A percentile compares a stretch with the other conserved stretches of the same genome.
These are phyloP conservation scores for Torymus texanus DNA, from an alignment of 2,888 invertebrate species.

Conservation along the genomic window DNA sequence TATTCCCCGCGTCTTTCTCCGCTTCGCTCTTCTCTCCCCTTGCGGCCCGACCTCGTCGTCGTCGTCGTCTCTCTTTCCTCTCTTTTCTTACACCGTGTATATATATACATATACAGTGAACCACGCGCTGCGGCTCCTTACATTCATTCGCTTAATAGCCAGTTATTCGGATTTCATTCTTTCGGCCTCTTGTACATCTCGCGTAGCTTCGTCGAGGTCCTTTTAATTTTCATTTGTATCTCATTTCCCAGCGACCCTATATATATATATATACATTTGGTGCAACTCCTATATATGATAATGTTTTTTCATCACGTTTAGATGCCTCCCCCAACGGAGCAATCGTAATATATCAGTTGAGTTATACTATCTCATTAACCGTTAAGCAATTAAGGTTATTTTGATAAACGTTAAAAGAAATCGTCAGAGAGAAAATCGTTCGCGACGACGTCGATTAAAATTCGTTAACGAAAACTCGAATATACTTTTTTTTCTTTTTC, in stretches of 20 bases:
- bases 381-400: slow-evolving; percentile 8
- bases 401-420: no score
- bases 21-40: neutral
- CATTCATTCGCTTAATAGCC: slow-evolving; percentile 44
- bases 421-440: no score
- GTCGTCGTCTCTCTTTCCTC: slow-evolving; percentile 16
- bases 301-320: slow-evolving; percentile 1
- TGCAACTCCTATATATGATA: neutral
- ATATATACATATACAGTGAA: no score
- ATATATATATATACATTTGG: no score
- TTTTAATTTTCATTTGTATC: slow-evolving; percentile 47
- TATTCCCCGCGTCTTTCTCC: slow-evolving; percentile 3
- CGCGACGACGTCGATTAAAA: no score
- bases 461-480: no score
- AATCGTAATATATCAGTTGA: slow-evolving; percentile 27
- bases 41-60: neutral
- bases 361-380: slow-evolving; percentile 33
- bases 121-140: slow-evolving; percentile 21
- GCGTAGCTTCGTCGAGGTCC: neutral
- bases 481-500: no score
- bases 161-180: slow-evolving; percentile 49
- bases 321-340: neutral
- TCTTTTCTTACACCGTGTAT: no score
- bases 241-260: neutral
- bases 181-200: neutral